Conservation (phyloP, 2,797 vertebrate genomes). For the Octomys mimax region DNA sequence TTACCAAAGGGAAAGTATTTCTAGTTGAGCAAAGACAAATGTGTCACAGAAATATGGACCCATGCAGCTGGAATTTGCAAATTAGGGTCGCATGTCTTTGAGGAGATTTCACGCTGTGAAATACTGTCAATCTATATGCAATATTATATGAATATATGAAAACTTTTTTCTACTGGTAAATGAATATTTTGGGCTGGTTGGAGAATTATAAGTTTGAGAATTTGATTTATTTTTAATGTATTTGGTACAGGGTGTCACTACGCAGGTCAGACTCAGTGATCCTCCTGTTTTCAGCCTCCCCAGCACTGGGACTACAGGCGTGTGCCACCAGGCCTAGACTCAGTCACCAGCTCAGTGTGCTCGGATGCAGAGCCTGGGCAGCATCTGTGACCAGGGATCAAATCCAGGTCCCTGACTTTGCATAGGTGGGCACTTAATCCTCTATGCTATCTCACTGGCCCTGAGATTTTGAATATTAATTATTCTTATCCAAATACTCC, state of each 20-base stretch:
- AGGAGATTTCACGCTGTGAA: not conserved
- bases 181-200: not conserved
- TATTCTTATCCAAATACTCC: not conserved
- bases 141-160: not conserved
- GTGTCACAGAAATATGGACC: not conserved
- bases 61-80: not conserved
- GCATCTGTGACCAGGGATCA: too few species aligned
- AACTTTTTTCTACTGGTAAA: not conserved
- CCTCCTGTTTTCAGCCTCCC: too few species aligned
- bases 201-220: not conserved
- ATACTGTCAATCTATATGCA: not conserved
- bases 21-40: not conserved
- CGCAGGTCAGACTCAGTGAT: too few species aligned
- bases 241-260: too few species aligned
- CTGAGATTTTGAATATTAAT: not conserved
- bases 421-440: too few species aligned
- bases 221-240: not conserved
- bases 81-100: too few species aligned
- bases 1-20: not conserved
- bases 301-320: too few species aligned
- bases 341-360: too few species aligned
- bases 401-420: too few species aligned
- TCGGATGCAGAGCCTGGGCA: too few species aligned
- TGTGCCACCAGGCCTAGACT: too few species aligned
- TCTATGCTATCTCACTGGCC: too few species aligned